Base-by-base conservation (phyloP, 1,140 invertebrate genomes). In the Wiebesia pumilae region DNA sequence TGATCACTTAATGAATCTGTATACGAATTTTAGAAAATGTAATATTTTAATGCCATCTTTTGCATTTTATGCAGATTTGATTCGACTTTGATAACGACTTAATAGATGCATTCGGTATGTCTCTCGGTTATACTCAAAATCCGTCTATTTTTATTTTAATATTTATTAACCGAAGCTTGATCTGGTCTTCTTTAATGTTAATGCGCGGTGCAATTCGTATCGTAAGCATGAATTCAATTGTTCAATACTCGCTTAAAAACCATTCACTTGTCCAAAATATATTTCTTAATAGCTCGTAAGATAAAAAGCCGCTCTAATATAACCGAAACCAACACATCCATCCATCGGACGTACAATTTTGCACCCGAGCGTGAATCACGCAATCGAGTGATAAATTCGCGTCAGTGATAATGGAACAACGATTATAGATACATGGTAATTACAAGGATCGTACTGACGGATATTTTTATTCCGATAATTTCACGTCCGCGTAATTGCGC, bases 381-480 rank as follows among this genome's bases (percentile, higher is more conserved):
- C 83, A 84, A 84, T 65, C 73, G 83, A 84, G 67, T 78, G 83
- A 84, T 84, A 77, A 84, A 77, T 77, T 54, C 24, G 38, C 33
- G 33, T 43, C 27, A 38, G 73, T 62, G 82, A 84, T 78, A 84
- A 78, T 84, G 54, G 33, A 84, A 83, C 47, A 24, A 40, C 7
- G 38, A 69, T n/a, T n/a, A 9, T 19, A 7, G 14, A n/a, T 40
- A n/a, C 43, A 43, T 43, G n/a, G 27, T 43, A 75, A 27, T 71
- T 71, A 38, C 69, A 71, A 38, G 12, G 21, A 75, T n/a, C 14
- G 21, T n/a, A n/a, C 21, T 16, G 27, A 43, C 40, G 21, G 38
- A 75, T 43, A 75, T 43, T 38, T 38, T 38, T 33, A 14, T 38
- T 1, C 27, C 12, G 71, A 75, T 75, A 75, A 43, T 75, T 43